Conservation (phyloP, 2,797 vertebrate species). For the Micromesistius poutassou region DNA sequence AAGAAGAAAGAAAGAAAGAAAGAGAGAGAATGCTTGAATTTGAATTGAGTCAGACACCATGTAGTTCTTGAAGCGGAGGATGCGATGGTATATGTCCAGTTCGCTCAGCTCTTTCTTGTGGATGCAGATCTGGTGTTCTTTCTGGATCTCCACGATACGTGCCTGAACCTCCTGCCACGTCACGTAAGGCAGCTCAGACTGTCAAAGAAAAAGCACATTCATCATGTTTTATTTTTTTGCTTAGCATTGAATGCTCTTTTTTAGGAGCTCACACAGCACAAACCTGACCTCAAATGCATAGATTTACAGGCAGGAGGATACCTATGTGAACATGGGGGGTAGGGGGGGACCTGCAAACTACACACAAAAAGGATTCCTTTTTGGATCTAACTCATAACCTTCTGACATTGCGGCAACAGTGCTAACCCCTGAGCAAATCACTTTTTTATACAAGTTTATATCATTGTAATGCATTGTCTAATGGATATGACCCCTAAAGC, state of each 20-base stretch:
- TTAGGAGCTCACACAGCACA: neutral
- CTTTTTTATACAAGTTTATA: too few species aligned
- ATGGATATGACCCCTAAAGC: neutral
- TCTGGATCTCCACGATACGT: conserved; percentile 95
- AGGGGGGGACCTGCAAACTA: too few species aligned
- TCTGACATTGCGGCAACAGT: too few species aligned
- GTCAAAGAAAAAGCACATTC: conserved; percentile 16
- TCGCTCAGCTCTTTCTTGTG: conserved; percentile 96
- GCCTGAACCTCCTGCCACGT: conserved; percentile 99
- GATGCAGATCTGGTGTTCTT: conserved; percentile 98
- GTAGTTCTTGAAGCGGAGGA: conserved; percentile 98
- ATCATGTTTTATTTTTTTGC: neutral
- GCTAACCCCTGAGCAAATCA: too few species aligned
- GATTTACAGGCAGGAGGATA: neutral
- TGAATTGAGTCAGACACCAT: conserved; percentile 74
- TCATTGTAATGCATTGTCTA: too few species aligned
- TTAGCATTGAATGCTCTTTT: neutral
- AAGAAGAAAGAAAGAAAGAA: too few species aligned
- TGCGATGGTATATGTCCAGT: conserved; percentile 95
- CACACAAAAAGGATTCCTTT: too few species aligned
- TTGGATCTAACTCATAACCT: too few species aligned
- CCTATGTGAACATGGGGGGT: neutral
- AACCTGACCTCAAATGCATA: neutral
- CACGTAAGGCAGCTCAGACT: conserved; percentile 90
- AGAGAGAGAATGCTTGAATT: neutral